Percentiles rank a stretch among this genome's conserved stretches.
Evolutionary conservation across 35 echinoderm and acorn worm species (phyloP).

Genomic region (Chiridota heheva): DNA sequence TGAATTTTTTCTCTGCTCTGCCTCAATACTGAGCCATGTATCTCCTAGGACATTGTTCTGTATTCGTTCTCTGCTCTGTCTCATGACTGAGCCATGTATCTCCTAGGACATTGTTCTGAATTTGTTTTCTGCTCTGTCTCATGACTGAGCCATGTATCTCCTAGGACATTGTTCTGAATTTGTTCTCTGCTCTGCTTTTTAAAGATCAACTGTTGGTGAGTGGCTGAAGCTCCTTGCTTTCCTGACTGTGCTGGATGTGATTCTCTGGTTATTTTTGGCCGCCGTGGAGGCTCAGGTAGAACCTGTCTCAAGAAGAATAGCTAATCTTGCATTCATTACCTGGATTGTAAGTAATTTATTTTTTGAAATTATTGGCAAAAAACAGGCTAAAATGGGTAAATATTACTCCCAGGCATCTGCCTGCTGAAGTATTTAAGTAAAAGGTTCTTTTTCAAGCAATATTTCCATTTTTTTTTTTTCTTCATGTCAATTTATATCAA

Average conservation of each 20-base stretch:
- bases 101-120: not conserved
- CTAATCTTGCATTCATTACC: constrained; percentile 58
- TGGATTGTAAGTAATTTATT: constrained; percentile 63
- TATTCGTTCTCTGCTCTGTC: not conserved
- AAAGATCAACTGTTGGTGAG: constrained; percentile 21
- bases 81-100: not conserved
- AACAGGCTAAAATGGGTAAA: too few species aligned
- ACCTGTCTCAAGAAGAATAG: constrained; percentile 43
- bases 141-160: not conserved
- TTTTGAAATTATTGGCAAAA: not conserved
- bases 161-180: not conserved
- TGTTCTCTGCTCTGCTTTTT: not conserved
- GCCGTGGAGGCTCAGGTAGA: constrained; percentile 2
- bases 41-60: not conserved
- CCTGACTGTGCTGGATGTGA: constrained; percentile 35
- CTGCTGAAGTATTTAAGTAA: too few species aligned
- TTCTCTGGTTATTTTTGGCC: constrained; percentile 42
- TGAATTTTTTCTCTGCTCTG: not conserved
- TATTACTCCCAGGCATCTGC: too few species aligned
- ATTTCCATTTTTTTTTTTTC: too few species aligned
- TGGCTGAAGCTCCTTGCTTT: constrained; percentile 17
- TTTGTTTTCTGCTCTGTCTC: not conserved
- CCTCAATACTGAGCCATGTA: not conserved
- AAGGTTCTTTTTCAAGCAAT: too few species aligned
- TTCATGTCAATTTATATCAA: too few species aligned